phyloP scores from a whole-genome alignment of 1,140 invertebrate species.

The Drosophila lacteicornis region DNA sequence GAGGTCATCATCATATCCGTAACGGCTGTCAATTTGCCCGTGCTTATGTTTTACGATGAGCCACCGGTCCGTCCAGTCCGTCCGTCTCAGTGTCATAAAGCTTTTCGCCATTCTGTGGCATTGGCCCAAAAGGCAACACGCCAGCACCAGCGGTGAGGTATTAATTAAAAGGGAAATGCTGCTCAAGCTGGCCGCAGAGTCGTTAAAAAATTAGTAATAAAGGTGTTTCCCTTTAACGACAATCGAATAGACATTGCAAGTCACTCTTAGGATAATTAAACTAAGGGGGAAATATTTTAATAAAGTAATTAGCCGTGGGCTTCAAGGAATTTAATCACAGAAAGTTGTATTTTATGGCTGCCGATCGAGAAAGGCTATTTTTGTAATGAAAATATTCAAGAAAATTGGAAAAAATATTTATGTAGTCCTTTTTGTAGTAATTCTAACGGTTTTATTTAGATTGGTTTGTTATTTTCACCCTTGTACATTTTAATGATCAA shows the following conservation, averaged over 20 bases:
- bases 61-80: background rate
- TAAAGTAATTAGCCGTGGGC: slow-evolving; percentile 16
- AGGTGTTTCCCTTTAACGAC: slow-evolving; percentile 42
- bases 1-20: slow-evolving; percentile 50
- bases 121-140: slow-evolving; percentile 53
- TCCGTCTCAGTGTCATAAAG: slow-evolving; percentile 44
- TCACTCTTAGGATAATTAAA: slow-evolving; percentile 35
- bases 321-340: background rate
- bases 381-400: too few relatives aligned
- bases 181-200: background rate
- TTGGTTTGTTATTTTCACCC: too few relatives aligned
- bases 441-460: too few relatives aligned
- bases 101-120: slow-evolving; percentile 45
- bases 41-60: slow-evolving; percentile 39
- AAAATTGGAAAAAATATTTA: too few relatives aligned
- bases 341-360: background rate
- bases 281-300: background rate
- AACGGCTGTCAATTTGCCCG: slow-evolving; percentile 49
- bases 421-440: too few relatives aligned
- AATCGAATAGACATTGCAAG: slow-evolving; percentile 36
- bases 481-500: too few relatives aligned
- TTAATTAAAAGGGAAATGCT: slow-evolving; percentile 54
- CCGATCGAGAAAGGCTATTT: too few relatives aligned
- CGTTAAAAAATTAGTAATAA: slow-evolving; percentile 52
- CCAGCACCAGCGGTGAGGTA: slow-evolving; percentile 25